A percentile compares a stretch with the other conserved stretches of the same genome.
Conservation (phyloP, 2,113 vertebrate species). For the Hippotragus niger region DNA sequence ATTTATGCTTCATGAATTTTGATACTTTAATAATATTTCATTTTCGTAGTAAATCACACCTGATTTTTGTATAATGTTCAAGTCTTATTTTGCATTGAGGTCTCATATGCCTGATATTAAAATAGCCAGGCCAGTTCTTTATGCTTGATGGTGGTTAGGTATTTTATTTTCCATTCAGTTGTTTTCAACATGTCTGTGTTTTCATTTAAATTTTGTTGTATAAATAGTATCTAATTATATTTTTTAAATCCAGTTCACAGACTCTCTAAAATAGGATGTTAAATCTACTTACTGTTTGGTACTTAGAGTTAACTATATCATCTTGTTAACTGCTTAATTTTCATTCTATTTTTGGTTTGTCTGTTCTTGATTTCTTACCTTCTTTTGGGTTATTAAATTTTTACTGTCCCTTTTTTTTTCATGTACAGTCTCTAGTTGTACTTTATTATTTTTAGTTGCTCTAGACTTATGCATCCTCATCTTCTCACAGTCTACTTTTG, state of each 20-base stretch:
- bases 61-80: not conserved
- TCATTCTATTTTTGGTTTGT: not conserved
- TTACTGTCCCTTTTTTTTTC: not conserved
- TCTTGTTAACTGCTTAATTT: not conserved
- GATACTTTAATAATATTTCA: not conserved
- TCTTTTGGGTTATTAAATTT: not conserved
- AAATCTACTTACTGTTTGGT: not conserved
- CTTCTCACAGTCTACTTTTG: not conserved
- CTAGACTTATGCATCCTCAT: not conserved
- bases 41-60: not conserved
- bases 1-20: not conserved
- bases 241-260: not conserved
- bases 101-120: not conserved
- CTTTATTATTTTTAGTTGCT: not conserved
- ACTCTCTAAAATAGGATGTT: not conserved
- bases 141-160: not conserved
- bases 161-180: not conserved
- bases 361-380: not conserved
- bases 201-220: not conserved
- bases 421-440: not conserved
- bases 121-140: not conserved
- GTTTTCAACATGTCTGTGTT: not conserved
- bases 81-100: not conserved
- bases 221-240: not conserved
- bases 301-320: not conserved